Percentiles rank a stretch among this genome's conserved stretches.
Conservation (phyloP, 2,113 vertebrate genomes). For the Patagioenas fasciata region DNA sequence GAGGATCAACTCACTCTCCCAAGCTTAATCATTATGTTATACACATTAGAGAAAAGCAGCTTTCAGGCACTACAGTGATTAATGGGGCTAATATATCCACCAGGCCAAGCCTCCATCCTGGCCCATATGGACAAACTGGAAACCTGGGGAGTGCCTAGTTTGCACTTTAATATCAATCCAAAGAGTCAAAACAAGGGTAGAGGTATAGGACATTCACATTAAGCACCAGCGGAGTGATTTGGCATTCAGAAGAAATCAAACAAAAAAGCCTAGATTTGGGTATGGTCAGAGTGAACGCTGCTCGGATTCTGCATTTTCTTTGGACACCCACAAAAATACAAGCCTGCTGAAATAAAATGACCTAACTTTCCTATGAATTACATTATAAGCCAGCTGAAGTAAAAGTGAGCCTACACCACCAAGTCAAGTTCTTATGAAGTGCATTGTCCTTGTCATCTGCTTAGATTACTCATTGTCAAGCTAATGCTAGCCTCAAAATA, state of each 20-base stretch:
- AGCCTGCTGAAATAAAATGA: not conserved
- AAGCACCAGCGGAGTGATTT: not conserved
- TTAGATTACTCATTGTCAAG: not conserved
- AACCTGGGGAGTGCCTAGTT: not conserved
- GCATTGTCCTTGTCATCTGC: not conserved
- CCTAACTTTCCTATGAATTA: not conserved
- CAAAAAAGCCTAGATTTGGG: not conserved
- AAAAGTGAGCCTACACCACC: not conserved
- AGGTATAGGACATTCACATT: not conserved
- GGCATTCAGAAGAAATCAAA: not conserved
- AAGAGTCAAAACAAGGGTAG: not conserved
- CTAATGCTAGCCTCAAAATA: not conserved
- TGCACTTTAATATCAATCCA: not conserved
- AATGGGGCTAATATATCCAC: not conserved
- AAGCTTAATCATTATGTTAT: not conserved
- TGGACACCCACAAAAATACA: not conserved
- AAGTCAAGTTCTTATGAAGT: not conserved
- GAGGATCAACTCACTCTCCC: not conserved
- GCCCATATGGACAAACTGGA: not conserved
- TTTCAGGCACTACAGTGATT: not conserved
- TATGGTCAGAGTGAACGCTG: not conserved
- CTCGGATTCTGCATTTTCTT: not conserved
- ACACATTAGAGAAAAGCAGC: not conserved
- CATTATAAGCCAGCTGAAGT: not conserved
- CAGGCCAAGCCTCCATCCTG: not conserved